Evolutionary conservation across 2,113 vertebrate genomes (phyloP).

Genomic region (Elephantulus edwardii): DNA sequence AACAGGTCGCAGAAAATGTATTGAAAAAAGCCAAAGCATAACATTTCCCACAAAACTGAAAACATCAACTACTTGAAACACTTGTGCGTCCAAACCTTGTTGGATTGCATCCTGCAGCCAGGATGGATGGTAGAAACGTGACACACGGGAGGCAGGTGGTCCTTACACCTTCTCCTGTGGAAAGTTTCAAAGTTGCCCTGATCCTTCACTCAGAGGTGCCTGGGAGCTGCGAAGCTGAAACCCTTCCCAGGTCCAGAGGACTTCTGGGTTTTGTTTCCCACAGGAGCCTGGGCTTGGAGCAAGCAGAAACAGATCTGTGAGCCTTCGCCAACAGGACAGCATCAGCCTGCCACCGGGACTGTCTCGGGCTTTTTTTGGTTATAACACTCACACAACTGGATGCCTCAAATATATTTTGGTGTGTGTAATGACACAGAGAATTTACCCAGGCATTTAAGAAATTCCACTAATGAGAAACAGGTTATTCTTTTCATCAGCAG

Average conservation of each 20-base stretch:
- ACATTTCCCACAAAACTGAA: neutral
- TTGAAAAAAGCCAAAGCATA: neutral
- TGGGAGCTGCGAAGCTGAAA: neutral
- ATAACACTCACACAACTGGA: neutral
- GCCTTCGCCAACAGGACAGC: neutral
- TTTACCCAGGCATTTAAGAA: conserved; percentile 21
- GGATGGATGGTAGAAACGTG: neutral
- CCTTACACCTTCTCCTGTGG: neutral
- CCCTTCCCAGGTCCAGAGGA: neutral
- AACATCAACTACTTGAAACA: neutral
- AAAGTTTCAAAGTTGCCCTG: conserved; percentile 20
- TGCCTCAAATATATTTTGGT: neutral
- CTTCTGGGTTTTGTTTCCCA: neutral
- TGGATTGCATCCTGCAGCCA: neutral
- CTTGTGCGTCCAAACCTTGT: neutral
- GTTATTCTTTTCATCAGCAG: neutral
- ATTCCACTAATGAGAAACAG: neutral
- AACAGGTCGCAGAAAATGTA: conserved; percentile 18
- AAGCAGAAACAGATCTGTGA: neutral
- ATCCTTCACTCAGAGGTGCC: neutral
- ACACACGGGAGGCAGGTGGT: neutral
- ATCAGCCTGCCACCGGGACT: neutral
- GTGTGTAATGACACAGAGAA: neutral
- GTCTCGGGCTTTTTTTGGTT: neutral
- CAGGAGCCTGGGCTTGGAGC: neutral